Evolutionary conservation across 2,113 vertebrate species (phyloP).

Genomic region (Brienomyrus brachyistius): DNA sequence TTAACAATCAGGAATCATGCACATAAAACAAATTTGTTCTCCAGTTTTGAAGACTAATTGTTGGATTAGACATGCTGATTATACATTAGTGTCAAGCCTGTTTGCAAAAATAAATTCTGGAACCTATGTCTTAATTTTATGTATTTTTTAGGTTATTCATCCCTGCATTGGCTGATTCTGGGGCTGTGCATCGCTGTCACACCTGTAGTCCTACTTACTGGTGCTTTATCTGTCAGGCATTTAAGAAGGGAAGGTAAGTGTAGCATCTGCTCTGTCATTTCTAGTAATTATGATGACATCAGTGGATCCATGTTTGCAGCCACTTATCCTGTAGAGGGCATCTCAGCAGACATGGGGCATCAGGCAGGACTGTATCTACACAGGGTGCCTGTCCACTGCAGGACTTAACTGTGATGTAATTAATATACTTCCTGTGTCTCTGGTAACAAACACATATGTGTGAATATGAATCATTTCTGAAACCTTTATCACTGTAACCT

Average conservation of each 20-base stretch:
- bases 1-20: background rate
- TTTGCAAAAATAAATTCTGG: background rate
- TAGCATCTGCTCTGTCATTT: background rate
- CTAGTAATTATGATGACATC: background rate
- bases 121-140: background rate
- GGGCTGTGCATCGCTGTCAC: slow-evolving; percentile 4
- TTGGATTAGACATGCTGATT: background rate
- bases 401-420: background rate
- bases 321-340: background rate
- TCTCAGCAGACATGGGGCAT: background rate
- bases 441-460: background rate
- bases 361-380: background rate
- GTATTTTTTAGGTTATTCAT: slow-evolving; percentile 14
- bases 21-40: background rate
- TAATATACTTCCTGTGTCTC: background rate
- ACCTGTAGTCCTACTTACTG: background rate
- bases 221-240: background rate
- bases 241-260: too few species aligned
- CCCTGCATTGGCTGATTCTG: background rate
- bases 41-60: background rate
- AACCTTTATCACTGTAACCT: background rate
- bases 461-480: background rate
- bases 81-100: background rate
- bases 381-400: too few species aligned
- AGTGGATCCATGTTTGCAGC: background rate